Evolutionary conservation across 1,140 invertebrate genomes (phyloP), one percentile per base, ranked within the genome.

Genomic region (Bombus cullumanus): DNA sequence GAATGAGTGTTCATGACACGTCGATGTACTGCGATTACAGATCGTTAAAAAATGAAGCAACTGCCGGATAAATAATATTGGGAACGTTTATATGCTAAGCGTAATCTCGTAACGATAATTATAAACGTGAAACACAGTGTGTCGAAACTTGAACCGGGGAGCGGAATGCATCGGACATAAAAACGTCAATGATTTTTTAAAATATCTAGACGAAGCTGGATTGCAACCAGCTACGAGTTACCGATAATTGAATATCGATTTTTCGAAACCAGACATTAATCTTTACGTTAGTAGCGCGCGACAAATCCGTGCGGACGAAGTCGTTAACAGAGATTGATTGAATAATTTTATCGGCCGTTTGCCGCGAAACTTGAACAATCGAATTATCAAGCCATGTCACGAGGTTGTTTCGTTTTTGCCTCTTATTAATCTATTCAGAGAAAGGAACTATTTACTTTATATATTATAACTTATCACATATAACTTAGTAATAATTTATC

Each of bases 51-150:
- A 53, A 0, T 22, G 6, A 53, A 31, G 12, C 12, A 12, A 22
- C 59, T 62, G 1, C 3, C 28, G 62, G n/a, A 66, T 66, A 15
- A 66, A 31, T 28, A 62, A n/a, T 13, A 12, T 62, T 13, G 0
- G 3, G 28, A n/a, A 62, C 28, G 59, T 62, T n/a, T 62, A 76
- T 89, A 80, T 80, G 88, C 72, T 66, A 68, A 69, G 9, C 10
- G 31, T 81, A 77, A 75, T 79, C 57, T 64, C 64, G 62, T 25
- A 59, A 76, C 53, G 41, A 25, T 62, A 62, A 62, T 5, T n/a
- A n/a, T 2, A 22, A 28, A 47, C 12, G 12, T 13, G 2, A 12
- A 12, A 62, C 10, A 4, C 4, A n/a, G 1, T 9, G 28, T n/a
- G 2, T 2, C 2, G 25, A 5, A 37, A 28, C 41, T n/a, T 31